Evolutionary conservation across 2,888 invertebrate genomes (phyloP).

Genomic region (Luffia ferchaultella): DNA sequence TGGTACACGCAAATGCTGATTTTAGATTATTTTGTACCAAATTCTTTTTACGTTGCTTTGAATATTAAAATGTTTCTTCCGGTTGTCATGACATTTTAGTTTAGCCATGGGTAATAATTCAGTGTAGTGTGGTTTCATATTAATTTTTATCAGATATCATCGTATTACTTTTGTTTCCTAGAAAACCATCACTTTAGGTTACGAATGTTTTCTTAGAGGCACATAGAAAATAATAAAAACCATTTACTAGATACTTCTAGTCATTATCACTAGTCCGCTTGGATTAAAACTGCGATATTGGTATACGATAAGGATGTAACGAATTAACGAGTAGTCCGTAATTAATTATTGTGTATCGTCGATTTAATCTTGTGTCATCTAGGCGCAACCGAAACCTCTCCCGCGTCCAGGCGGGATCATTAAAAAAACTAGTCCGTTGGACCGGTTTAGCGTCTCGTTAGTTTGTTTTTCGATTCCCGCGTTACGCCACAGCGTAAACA

Average conservation of each 20-base stretch:
- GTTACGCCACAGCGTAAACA: not conserved
- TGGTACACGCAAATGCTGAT: too few species aligned
- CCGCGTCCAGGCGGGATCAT: constrained; percentile 5
- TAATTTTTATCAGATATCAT: too few species aligned
- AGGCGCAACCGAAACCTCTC: constrained; percentile 28
- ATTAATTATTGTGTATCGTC: constrained; percentile 27
- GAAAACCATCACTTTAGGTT: too few species aligned
- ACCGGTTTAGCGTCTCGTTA: not conserved
- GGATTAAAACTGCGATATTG: not conserved
- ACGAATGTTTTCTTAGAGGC: too few species aligned
- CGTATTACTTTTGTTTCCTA: too few species aligned
- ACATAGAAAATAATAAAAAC: not conserved
- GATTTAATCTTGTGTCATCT: constrained; percentile 48
- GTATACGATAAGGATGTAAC: not conserved
- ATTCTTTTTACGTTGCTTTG: too few species aligned
- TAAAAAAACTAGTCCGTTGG: constrained; percentile 1
- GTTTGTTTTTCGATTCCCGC: not conserved
- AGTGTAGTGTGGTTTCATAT: too few species aligned
- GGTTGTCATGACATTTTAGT: too few species aligned
- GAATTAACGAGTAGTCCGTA: constrained; percentile 1
- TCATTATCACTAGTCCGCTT: not conserved
- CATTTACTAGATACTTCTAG: not conserved
- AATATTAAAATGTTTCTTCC: too few species aligned
- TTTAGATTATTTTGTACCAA: too few species aligned
- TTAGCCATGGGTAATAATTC: too few species aligned